A percentile compares a stretch with the other conserved stretches of the same genome.
Evolutionary conservation across 2,888 invertebrate species (phyloP).

Genomic region (Ganaspis brasiliensis): DNA sequence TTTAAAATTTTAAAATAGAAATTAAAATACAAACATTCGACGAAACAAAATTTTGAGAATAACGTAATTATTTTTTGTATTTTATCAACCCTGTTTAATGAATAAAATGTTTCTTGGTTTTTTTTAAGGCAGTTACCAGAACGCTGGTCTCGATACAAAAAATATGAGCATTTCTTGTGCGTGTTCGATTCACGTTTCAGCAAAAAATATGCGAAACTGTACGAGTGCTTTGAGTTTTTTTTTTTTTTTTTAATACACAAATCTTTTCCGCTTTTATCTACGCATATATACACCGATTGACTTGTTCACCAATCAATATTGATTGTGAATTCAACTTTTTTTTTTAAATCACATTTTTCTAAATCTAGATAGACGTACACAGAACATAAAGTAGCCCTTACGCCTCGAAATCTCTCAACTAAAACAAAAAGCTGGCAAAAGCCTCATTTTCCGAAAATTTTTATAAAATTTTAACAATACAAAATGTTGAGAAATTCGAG

Average conservation of each 20-base stretch:
- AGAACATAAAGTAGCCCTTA: constrained; percentile 12
- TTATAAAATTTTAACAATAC: constrained; percentile 5
- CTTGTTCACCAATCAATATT: constrained; percentile 29
- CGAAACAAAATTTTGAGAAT: neutral
- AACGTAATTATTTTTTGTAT: constrained; percentile 3
- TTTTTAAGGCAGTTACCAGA: constrained; percentile 39
- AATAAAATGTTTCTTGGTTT: constrained; percentile 30
- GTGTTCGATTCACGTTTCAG: constrained; percentile 30
- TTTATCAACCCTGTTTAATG: constrained; percentile 28
- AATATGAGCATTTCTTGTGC: constrained; percentile 40
- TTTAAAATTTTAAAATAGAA: too few relatives aligned
- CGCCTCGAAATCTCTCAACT: constrained; percentile 7
- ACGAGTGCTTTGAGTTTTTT: constrained; percentile 12
- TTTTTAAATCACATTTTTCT: neutral
- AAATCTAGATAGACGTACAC: constrained; percentile 22
- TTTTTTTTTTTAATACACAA: neutral
- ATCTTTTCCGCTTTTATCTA: constrained; percentile 5
- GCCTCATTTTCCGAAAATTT: neutral
- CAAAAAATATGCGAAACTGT: constrained; percentile 34
- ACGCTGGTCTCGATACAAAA: constrained; percentile 26
- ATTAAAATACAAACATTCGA: too few relatives aligned
- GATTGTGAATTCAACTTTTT: neutral
- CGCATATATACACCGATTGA: constrained; percentile 13
- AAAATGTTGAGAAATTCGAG: constrained; percentile 12
- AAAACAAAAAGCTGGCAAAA: constrained; percentile 4